Conservation (phyloP, 2,888 invertebrate species). For the Drosophila formosana region DNA sequence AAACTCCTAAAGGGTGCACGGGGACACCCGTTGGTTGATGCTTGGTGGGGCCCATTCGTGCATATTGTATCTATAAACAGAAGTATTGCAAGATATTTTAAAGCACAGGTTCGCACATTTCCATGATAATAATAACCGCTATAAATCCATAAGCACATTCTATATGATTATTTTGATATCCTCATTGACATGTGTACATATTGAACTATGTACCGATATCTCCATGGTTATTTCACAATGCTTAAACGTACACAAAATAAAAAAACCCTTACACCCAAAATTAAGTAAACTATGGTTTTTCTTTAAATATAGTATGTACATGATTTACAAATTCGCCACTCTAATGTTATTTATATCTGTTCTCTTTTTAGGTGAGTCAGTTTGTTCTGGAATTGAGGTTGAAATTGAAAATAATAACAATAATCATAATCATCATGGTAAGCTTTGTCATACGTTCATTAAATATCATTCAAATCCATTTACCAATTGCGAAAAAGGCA, state of each 20-base stretch:
- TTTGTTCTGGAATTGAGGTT: slow-evolving; percentile 85
- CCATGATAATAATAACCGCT: no score
- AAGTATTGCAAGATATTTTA: neutral
- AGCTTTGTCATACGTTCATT: slow-evolving; percentile 85
- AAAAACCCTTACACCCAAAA: neutral
- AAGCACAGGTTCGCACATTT: neutral
- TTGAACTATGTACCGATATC: no score
- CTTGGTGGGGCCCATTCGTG: neutral
- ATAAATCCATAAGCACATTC: no score
- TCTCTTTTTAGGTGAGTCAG: slow-evolving; percentile 84
- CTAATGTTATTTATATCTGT: slow-evolving; percentile 57
- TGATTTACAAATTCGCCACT: neutral
- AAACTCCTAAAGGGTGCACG: no score
- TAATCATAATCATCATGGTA: slow-evolving; percentile 85
- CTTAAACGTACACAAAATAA: no score
- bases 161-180: no score
- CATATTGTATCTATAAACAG: neutral
- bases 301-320: slow-evolving; percentile 3
- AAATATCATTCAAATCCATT: slow-evolving; percentile 83
- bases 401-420: slow-evolving; percentile 85
- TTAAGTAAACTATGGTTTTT: neutral
- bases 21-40: no score
- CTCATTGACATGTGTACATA: no score
- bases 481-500: slow-evolving; percentile 51
- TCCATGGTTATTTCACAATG: no score